A percentile compares a stretch with the other conserved stretches of the same genome.
These are phyloP conservation scores for Hydrochoerus hydrochaeris DNA, from an alignment of 2,113 vertebrate genomes.

Conservation along the genomic window DNA sequence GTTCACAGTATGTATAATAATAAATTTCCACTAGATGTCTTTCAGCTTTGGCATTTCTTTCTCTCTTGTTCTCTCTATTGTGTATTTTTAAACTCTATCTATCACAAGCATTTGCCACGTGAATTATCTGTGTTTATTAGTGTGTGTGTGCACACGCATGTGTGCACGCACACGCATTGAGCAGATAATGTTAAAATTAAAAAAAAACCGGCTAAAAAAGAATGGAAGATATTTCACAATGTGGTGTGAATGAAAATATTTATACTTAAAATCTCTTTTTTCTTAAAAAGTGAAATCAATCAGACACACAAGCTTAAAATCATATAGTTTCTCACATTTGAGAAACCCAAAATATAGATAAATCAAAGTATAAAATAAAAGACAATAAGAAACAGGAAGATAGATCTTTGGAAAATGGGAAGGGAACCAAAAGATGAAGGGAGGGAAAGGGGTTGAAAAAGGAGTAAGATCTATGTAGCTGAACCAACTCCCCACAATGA, in stretches of 20 bases:
- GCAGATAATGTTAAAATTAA: constrained; percentile 22
- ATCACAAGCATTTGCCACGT: background rate
- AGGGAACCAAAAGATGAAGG: background rate
- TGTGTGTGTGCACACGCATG: background rate
- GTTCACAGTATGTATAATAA: background rate
- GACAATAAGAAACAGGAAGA: background rate
- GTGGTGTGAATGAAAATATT: background rate
- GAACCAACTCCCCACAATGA: background rate
- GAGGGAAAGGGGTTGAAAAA: background rate
- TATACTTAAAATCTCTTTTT: background rate
- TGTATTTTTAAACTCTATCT: background rate
- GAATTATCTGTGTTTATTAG: background rate
- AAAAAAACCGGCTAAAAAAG: constrained; percentile 23
- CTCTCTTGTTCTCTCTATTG: background rate
- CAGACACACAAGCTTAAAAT: background rate
- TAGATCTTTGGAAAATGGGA: background rate
- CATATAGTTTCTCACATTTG: background rate
- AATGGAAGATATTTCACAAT: background rate
- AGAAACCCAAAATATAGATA: background rate
- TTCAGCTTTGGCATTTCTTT: constrained; percentile 13
- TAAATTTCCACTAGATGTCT: background rate
- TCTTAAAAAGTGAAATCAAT: background rate
- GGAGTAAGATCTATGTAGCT: background rate
- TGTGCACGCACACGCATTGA: background rate
- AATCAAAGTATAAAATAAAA: background rate